Evolutionary conservation across 2,888 invertebrate species (phyloP), one percentile per base, ranked within the genome.

Genomic region (Caradrina clavipalpis): DNA sequence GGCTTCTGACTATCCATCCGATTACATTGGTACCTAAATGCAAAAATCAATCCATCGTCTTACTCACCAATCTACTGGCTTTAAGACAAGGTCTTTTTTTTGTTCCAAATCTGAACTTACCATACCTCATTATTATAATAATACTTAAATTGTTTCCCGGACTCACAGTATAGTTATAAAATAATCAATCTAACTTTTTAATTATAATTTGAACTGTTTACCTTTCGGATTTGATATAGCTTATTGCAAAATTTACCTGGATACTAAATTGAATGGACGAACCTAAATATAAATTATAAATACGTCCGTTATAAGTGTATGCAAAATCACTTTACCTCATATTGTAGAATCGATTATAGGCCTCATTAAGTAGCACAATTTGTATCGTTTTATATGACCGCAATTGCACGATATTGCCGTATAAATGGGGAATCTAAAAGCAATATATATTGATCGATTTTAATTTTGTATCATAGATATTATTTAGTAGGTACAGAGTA

Each of bases 341-440:
- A 69, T 69, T 56, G 54, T 65, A 45, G 39, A 78, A 78, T 70
- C 65, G 55, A 70, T 77, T 78, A 74, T 65, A 74, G 31, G 59
- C 70, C 50, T 78, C 59, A 74, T 74, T 77, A 58, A 59, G 49
- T 62, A 49, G 69, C 51, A 77, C 49, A 66, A 75, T 78, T 78
- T 70, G 62, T 79, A 59, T 50, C 58, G 65, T 22, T 77, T 70
- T 70, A 69, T 69, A 63, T 39, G 69, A 78, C 75, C 70, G 42
- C 75, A 69, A 78, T 69, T 47, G 50, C 26, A 58, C 53, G 21
- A 53, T 59, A 62, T 65, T 62, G 51, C 53, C 59, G 26, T 45
- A 65, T 31, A 65, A 78, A 65, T 47, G 21, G 65, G 65, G 65
- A 65, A 65, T 60, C 65, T 66, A 56, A 78, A 78, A 69, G 53